Evolutionary conservation across 2,888 invertebrate genomes (phyloP).

Genomic region (Drosophila formosana): DNA sequence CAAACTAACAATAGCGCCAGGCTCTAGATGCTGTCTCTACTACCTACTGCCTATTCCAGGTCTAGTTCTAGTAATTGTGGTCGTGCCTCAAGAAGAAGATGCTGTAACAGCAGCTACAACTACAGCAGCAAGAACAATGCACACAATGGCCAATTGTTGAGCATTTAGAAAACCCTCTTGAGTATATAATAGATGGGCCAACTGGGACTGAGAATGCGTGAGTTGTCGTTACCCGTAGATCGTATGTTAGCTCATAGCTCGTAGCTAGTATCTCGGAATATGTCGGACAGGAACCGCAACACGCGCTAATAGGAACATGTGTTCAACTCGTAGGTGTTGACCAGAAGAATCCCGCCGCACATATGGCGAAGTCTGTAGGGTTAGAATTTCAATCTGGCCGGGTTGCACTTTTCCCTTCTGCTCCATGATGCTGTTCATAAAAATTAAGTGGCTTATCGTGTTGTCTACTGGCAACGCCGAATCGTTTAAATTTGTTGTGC

Average conservation of each 20-base stretch:
- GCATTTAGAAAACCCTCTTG: constrained; percentile 35
- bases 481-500: constrained; percentile 65
- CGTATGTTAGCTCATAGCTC: constrained; percentile 23
- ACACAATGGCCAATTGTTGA: constrained; percentile 74
- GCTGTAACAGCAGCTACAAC: constrained; percentile 39
- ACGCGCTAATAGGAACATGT: constrained; percentile 82
- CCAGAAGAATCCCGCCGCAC: constrained; percentile 42
- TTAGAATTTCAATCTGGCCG: neutral
- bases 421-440: constrained; percentile 47
- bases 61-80: constrained; percentile 63
- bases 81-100: constrained; percentile 48
- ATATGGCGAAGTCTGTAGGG: constrained; percentile 18
- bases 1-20: constrained; percentile 70
- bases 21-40: constrained; percentile 22
- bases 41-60: constrained; percentile 27
- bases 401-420: neutral
- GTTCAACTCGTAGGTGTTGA: constrained; percentile 52
- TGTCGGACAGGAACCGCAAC: constrained; percentile 62
- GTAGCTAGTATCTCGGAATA: constrained; percentile 32
- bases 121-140: constrained; percentile 32
- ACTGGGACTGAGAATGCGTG: constrained; percentile 40
- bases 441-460: constrained; percentile 75
- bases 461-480: constrained; percentile 49
- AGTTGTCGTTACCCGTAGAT: constrained; percentile 16
- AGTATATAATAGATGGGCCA: constrained; percentile 64